Percentiles rank a stretch among this genome's conserved stretches.
phyloP scores from a whole-genome alignment of 1,140 invertebrate genomes.

The Panagrolaimus sp. region DNA sequence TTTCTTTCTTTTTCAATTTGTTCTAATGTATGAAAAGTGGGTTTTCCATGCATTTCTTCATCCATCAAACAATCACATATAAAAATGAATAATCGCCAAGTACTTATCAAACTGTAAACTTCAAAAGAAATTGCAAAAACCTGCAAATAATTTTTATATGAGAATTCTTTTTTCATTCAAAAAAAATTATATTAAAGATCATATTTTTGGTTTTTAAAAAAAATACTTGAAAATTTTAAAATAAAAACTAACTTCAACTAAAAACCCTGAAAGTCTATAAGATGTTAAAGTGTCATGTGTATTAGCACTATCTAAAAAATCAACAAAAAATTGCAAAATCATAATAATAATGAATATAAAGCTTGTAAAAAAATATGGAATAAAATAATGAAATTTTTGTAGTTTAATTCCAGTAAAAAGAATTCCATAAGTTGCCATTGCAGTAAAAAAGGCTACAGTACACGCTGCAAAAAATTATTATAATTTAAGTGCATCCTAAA shows the following conservation, averaged over 20 bases:
- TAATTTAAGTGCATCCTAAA: not conserved
- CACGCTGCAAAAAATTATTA: not conserved
- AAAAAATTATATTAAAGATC: not conserved
- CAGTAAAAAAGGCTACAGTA: constrained; percentile 10
- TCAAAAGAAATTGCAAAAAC: constrained; percentile 12
- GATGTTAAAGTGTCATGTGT: constrained; percentile 4
- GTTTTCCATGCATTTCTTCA: constrained; percentile 3
- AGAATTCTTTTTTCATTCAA: too few species aligned
- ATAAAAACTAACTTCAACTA: not conserved
- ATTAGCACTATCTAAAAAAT: constrained; percentile 15
- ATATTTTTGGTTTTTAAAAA: constrained; percentile 5
- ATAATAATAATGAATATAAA: constrained; percentile 16
- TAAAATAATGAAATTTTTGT: constrained; percentile 14
- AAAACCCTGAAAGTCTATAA: not conserved
- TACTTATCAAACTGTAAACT: constrained; percentile 9
- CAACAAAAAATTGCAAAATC: constrained; percentile 7
- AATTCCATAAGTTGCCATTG: constrained; percentile 1
- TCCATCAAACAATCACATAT: constrained; percentile 16
- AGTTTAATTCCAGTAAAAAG: constrained; percentile 14
- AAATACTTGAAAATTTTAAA: not conserved
- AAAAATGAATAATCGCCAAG: constrained; percentile 9
- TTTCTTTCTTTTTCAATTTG: constrained; percentile 11
- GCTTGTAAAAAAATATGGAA: constrained; percentile 14
- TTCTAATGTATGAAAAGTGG: not conserved
- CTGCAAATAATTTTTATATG: not conserved